Conservation (phyloP, 2,888 invertebrate genomes). For the Gnatocerus cornutus region DNA sequence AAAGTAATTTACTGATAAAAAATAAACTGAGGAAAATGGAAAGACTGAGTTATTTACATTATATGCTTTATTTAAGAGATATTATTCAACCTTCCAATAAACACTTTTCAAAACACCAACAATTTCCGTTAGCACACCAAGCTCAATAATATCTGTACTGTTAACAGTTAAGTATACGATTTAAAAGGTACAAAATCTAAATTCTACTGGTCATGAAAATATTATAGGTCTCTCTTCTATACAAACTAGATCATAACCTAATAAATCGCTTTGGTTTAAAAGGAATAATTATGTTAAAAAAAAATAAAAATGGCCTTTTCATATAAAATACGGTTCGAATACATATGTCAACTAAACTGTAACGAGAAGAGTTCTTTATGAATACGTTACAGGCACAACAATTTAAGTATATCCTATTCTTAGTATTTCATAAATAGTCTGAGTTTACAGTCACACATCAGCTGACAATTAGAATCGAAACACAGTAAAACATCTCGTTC, state of each 20-base stretch:
- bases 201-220: slow-evolving; percentile 69
- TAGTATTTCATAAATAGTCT: slow-evolving; percentile 49
- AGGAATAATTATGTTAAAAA: slow-evolving; percentile 36
- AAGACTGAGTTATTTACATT: slow-evolving; percentile 26
- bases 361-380: slow-evolving; percentile 55
- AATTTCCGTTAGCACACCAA: slow-evolving; percentile 49
- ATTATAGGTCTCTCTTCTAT: slow-evolving; percentile 60
- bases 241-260: slow-evolving; percentile 54
- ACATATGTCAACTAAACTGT: slow-evolving; percentile 43
- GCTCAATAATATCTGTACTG: slow-evolving; percentile 48
- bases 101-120: slow-evolving; percentile 59
- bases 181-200: slow-evolving; percentile 68
- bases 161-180: slow-evolving; percentile 60
- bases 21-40: too few species aligned
- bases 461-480: slow-evolving; percentile 48
- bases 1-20: too few species aligned
- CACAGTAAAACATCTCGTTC: slow-evolving; percentile 42
- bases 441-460: slow-evolving; percentile 47
- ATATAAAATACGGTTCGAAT: slow-evolving; percentile 47
- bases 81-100: slow-evolving; percentile 56
- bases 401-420: slow-evolving; percentile 57
- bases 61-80: slow-evolving; percentile 54
- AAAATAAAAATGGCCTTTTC: slow-evolving; percentile 33
- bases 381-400: slow-evolving; percentile 67
- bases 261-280: slow-evolving; percentile 52